phyloP scores from a whole-genome alignment of 2,888 invertebrate genomes.

The Caenorhabditis angaria region DNA sequence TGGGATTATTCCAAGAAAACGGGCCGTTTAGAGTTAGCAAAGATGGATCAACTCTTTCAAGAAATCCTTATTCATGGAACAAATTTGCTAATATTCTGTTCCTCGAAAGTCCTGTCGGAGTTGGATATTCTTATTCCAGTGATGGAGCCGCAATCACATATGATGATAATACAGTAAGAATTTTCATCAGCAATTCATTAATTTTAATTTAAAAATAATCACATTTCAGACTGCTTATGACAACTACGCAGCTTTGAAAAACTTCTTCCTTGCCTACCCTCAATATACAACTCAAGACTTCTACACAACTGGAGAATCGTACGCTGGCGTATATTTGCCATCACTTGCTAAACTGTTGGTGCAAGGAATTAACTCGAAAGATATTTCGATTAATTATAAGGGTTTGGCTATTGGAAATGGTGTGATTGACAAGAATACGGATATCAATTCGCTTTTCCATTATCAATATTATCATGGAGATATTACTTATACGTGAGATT shows the following conservation, averaged over 20 bases:
- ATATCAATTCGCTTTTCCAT: conserved; percentile 52
- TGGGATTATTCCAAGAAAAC: conserved; percentile 73
- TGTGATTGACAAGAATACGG: conserved; percentile 47
- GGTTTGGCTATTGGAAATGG: conserved; percentile 64
- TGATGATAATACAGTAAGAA: conserved; percentile 55
- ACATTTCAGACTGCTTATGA: conserved; percentile 66
- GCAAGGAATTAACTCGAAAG: conserved; percentile 37
- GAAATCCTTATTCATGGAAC: conserved; percentile 67
- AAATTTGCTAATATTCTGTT: conserved; percentile 75
- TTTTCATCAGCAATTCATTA: neutral
- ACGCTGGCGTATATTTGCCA: conserved; percentile 57
- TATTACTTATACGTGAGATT: conserved; percentile 38
- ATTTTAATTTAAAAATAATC: neutral
- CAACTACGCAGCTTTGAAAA: conserved; percentile 74
- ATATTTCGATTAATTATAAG: conserved; percentile 48
- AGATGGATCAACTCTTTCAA: conserved; percentile 50
- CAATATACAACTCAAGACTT: conserved; percentile 40
- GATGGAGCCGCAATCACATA: conserved; percentile 73
- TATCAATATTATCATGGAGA: conserved; percentile 56
- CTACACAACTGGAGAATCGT: conserved; percentile 58
- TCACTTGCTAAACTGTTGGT: conserved; percentile 40
- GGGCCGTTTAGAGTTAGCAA: conserved; percentile 72
- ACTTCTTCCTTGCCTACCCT: conserved; percentile 69
- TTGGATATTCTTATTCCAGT: conserved; percentile 75
- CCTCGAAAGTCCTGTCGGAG: conserved; percentile 76